Evolutionary conservation across 2,113 vertebrate genomes (phyloP).

Genomic region (Crypturellus undulatus): DNA sequence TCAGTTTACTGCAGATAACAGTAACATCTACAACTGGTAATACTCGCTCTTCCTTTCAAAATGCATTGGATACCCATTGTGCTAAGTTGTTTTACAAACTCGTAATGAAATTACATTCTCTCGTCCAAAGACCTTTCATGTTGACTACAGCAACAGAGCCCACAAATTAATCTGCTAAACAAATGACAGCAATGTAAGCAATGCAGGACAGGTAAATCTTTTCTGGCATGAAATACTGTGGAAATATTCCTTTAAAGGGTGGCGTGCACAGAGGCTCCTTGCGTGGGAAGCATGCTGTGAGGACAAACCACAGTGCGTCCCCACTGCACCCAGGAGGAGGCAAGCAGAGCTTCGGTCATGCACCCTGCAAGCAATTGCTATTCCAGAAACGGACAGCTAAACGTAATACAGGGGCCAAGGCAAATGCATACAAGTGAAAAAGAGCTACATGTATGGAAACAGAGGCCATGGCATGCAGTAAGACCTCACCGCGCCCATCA

Average conservation of each 20-base stretch:
- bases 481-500: background rate
- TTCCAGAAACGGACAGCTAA: rapidly evolving
- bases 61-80: background rate
- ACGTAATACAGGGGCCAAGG: rapidly evolving
- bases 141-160: background rate
- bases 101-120: background rate
- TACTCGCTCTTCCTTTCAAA: background rate
- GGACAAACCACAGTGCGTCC: background rate
- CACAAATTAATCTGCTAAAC: background rate
- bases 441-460: background rate
- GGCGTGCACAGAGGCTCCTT: background rate
- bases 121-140: background rate
- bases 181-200: background rate
- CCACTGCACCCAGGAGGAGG: background rate
- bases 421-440: background rate
- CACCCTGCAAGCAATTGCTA: rapidly evolving
- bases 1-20: background rate
- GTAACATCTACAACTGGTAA: background rate
- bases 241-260: background rate
- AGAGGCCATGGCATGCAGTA: background rate
- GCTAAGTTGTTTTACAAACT: background rate
- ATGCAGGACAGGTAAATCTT: background rate
- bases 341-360: rapidly evolving
- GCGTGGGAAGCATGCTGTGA: rapidly evolving
- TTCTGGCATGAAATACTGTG: background rate